These are phyloP conservation scores for Himalopsyche kuldschensis DNA, from an alignment of 2,888 invertebrate genomes.

Conservation along the genomic window DNA sequence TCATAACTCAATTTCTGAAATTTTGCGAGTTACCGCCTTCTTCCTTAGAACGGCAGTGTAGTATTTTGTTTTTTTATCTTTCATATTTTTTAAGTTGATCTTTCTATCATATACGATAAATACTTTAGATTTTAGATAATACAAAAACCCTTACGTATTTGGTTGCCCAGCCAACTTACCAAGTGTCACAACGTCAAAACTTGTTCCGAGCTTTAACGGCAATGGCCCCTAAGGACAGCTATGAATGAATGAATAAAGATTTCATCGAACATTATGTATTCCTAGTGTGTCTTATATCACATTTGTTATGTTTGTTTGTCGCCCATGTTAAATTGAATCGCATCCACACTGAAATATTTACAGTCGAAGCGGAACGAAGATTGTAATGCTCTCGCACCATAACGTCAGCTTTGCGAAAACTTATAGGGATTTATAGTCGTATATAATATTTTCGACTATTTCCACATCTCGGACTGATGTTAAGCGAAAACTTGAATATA, in stretches of 20 bases:
- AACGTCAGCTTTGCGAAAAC: slow-evolving; percentile 31
- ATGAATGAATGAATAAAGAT: slow-evolving; percentile 1
- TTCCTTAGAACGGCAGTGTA: no score
- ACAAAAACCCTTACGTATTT: background rate
- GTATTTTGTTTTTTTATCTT: no score
- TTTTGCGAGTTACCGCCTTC: no score
- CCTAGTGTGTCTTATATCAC: background rate
- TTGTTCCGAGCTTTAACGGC: background rate
- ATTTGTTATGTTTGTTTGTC: background rate
- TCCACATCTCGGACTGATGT: background rate
- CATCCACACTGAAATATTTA: background rate
- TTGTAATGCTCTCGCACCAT: slow-evolving; percentile 8
- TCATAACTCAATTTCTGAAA: no score
- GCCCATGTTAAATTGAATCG: background rate
- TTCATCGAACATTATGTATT: background rate
- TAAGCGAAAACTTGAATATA: background rate
- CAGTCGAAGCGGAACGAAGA: background rate
- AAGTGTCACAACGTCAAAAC: background rate
- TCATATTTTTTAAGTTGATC: no score
- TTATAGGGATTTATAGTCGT: slow-evolving; percentile 33
- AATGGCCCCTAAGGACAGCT: background rate
- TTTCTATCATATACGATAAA: no score
- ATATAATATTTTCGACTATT: slow-evolving; percentile 19
- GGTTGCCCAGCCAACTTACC: background rate
- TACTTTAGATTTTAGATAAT: no score